Percentiles rank a stretch among this genome's conserved stretches.
phyloP scores from a whole-genome alignment of 2,797 vertebrate genomes.

The Meda fulgida region DNA sequence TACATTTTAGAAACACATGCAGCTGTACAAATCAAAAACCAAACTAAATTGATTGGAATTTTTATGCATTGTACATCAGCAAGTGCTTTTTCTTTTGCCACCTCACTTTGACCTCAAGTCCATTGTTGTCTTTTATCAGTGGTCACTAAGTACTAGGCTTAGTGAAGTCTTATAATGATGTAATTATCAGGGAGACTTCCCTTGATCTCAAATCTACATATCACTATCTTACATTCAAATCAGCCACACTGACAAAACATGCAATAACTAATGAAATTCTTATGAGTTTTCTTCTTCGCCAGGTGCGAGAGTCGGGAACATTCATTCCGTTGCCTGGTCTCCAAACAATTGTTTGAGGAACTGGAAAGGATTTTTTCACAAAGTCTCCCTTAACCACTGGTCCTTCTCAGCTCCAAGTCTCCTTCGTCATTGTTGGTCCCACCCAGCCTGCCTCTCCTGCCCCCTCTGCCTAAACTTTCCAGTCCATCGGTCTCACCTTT shows the following conservation, averaged over 20 bases:
- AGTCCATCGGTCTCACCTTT: background rate
- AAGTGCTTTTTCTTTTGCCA: background rate
- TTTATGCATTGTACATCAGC: background rate
- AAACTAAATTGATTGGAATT: background rate
- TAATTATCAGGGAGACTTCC: slow-evolving; percentile 2
- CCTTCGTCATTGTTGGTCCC: background rate
- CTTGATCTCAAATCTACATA: slow-evolving; percentile 17
- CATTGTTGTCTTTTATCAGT: slow-evolving; percentile 3
- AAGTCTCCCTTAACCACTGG: background rate
- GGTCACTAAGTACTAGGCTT: background rate
- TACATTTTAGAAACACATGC: slow-evolving; percentile 15
- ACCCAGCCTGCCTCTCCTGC: background rate
- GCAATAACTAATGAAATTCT: background rate
- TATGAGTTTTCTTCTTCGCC: background rate
- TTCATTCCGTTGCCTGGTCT: background rate
- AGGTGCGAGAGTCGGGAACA: background rate
- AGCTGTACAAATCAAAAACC: background rate
- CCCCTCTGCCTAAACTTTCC: background rate
- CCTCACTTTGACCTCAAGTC: background rate
- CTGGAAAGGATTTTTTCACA: background rate
- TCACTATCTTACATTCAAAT: background rate
- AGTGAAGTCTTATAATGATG: background rate
- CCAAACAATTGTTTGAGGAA: background rate
- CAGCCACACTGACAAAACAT: background rate
- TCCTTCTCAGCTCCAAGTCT: background rate